A percentile compares a stretch with the other conserved stretches of the same genome.
Evolutionary conservation across 2,888 invertebrate species (phyloP).

Genomic region (Tanytarsus gracilentus): DNA sequence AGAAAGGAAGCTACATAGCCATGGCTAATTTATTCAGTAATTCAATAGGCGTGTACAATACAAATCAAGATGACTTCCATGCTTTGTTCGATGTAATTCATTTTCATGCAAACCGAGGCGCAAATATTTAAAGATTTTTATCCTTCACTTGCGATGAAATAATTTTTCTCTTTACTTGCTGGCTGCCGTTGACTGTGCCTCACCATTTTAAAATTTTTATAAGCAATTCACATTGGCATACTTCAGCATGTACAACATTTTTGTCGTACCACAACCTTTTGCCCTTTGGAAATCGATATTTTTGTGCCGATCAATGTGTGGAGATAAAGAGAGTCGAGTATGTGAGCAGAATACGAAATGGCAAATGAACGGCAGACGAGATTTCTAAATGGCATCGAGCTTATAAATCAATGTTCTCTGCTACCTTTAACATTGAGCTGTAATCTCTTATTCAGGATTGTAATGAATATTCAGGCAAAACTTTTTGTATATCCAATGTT

Average conservation of each 20-base stretch:
- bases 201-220: neutral
- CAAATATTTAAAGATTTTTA: no score
- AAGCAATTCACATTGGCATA: neutral
- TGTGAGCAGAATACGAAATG: neutral
- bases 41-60: conserved; percentile 7
- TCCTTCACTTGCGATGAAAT: no score
- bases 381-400: conserved; percentile 4
- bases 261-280: no score
- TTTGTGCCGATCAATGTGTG: neutral
- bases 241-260: neutral
- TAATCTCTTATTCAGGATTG: neutral
- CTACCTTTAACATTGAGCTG: conserved; percentile 13
- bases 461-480: conserved; percentile 13
- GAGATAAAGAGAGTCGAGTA: neutral
- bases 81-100: neutral
- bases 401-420: conserved; percentile 20
- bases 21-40: conserved; percentile 17
- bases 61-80: conserved; percentile 17
- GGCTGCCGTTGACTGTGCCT: neutral
- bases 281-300: conserved; percentile 3
- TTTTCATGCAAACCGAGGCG: neutral
- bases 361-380: neutral
- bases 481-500: neutral
- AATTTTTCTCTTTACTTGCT: no score
- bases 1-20: conserved; percentile 4